A percentile compares a stretch with the other conserved stretches of the same genome.
These are phyloP conservation scores for Eclectus roratus DNA, from an alignment of 2,113 vertebrate species.

Conservation along the genomic window DNA sequence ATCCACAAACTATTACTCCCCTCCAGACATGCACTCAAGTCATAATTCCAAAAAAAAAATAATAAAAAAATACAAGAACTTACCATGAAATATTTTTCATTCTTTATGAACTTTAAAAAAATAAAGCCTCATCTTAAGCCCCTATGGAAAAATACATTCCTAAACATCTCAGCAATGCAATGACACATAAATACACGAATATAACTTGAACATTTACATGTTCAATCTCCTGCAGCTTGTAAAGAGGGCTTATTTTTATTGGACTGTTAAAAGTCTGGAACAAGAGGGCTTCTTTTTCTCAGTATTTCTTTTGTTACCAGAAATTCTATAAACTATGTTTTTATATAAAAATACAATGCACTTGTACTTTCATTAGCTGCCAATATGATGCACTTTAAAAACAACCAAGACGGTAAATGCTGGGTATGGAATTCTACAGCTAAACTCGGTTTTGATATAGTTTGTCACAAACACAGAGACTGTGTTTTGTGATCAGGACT, in stretches of 20 bases:
- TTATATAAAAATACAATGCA: not conserved
- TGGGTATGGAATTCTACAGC: not conserved
- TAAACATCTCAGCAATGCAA: not conserved
- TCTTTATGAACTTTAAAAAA: not conserved
- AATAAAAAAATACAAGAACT: not conserved
- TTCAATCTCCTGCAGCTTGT: not conserved
- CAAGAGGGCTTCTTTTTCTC: not conserved
- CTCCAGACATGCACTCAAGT: not conserved
- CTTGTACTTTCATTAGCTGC: not conserved
- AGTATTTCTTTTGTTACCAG: not conserved
- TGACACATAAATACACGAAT: not conserved
- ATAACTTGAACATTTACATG: not conserved
- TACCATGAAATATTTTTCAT: not conserved
- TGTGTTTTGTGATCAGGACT: not conserved
- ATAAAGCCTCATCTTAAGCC: not conserved
- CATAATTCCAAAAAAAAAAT: not conserved
- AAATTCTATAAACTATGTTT: not conserved
- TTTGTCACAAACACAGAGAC: slow-evolving; percentile 28
- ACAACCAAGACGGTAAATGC: not conserved
- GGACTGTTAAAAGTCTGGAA: not conserved
- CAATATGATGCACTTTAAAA: not conserved
- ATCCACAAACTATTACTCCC: not conserved
- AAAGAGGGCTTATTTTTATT: not conserved
- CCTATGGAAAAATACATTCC: not conserved
- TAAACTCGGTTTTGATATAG: slow-evolving; percentile 15